Base-by-base conservation (phyloP, 1,140 invertebrate genomes). In the Aphidius gifuensis region DNA sequence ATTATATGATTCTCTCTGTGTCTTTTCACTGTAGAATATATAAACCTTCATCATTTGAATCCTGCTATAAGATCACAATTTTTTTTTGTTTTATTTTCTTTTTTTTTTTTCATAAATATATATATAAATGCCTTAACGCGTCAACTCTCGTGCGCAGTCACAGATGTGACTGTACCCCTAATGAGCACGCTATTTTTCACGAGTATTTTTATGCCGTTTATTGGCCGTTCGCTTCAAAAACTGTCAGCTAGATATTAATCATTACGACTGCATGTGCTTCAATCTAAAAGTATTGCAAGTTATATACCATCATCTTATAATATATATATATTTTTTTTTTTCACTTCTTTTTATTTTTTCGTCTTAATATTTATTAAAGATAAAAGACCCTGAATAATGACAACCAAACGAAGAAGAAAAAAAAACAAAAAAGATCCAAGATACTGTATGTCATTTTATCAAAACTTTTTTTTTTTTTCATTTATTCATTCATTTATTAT, bases 121-220 rank as follows among this genome's bases (percentile, higher is more conserved):
- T 32, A 32, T 32, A 32, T 32, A 45, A 38, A 9, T 46, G 48
- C 32, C 56, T 21, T 56, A 32, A 38, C 42, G 11, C 53, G 54
- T 40, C 40, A 66, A 55, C 39, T 51, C 59, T 46, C 45, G 38
- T 39, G 54, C 55, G 67, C 69, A 78, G 77, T 79, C 77, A 70
- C 79, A 80, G 76, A 77, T 80, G 79, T 80, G 77, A 79, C 78
- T 78, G 75, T 76, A 75, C 71, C 77, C 78, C 74, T 81, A 80
- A 81, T 81, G 79, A 81, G 78, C 77, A 71, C 77, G 76, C 78
- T 79, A 81, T 80, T 81, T 81, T 81, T 81, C 79, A 81, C 78
- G 77, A 78, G 77, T 75, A 80, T 78, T 81, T 80, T 80, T 81
- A 81, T 81, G 77, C 79, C 79, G 79, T 81, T 81, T 81, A 81